phyloP scores from a whole-genome alignment of 2,888 invertebrate species.

The Aquatica leii region DNA sequence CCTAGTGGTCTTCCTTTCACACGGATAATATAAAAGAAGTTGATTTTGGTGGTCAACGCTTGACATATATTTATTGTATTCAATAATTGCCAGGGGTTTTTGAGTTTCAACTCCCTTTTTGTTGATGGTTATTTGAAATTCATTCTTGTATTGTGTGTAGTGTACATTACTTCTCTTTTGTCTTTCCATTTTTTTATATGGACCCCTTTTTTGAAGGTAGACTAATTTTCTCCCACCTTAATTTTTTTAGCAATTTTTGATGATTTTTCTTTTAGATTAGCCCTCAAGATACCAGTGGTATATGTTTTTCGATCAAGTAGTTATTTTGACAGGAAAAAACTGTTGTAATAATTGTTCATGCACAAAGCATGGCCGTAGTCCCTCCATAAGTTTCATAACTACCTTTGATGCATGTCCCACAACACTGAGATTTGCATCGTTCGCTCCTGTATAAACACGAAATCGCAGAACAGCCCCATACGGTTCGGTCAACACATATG shows the following conservation, averaged over 20 bases:
- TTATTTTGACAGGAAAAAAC: constrained; percentile 46
- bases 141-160: constrained; percentile 44
- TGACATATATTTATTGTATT: background rate
- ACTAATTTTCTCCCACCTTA: constrained; percentile 41
- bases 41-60: background rate
- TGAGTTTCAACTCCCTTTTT: no score
- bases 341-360: constrained; percentile 53
- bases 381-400: constrained; percentile 49
- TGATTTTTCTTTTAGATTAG: constrained; percentile 30
- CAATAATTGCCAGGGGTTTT: background rate
- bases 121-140: constrained; percentile 34
- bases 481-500: no score
- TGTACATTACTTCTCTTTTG: constrained; percentile 46
- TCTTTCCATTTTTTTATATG: constrained; percentile 50
- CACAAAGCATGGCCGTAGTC: constrained; percentile 49
- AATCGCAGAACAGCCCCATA: no score
- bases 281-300: constrained; percentile 54
- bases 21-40: background rate
- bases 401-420: no score
- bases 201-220: constrained; percentile 41
- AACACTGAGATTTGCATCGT: no score
- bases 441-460: no score
- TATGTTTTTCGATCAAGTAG: constrained; percentile 46
- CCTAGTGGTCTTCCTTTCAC: background rate
- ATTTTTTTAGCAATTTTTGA: constrained; percentile 42